Percentiles rank a stretch among this genome's conserved stretches.
Evolutionary conservation across 2,797 vertebrate genomes (phyloP).

Genomic region (Cossypha niveicapilla): DNA sequence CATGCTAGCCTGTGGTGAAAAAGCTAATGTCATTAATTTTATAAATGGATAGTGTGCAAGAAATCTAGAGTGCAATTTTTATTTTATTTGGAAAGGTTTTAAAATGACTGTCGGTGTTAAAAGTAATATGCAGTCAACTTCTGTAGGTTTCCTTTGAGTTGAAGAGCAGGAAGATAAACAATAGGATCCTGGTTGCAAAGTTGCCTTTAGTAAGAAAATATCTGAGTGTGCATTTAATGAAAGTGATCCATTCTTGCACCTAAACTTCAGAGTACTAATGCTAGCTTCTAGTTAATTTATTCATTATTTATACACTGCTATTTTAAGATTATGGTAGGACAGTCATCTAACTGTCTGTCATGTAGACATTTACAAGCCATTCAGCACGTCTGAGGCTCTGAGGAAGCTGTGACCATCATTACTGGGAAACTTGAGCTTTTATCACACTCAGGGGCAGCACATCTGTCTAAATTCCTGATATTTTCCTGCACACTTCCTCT

Average conservation of each 20-base stretch:
- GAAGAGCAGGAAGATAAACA: background rate
- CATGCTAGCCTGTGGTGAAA: background rate
- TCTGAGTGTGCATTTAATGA: background rate
- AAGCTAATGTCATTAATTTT: background rate
- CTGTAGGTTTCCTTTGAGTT: background rate
- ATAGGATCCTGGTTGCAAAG: background rate
- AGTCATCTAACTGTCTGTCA: fast-evolving
- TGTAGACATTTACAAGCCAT: background rate
- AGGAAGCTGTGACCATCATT: background rate
- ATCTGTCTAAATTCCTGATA: background rate
- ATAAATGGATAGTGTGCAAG: background rate
- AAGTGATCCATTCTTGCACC: background rate
- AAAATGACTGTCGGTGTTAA: background rate
- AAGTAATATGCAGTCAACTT: background rate
- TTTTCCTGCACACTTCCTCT: background rate
- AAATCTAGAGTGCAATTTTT: background rate
- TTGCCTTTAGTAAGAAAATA: background rate
- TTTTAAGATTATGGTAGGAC: background rate
- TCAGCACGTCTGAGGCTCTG: background rate
- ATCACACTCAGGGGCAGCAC: background rate
- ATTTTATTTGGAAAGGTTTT: background rate
- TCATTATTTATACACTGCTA: background rate
- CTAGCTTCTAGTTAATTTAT: background rate
- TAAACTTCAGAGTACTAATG: background rate
- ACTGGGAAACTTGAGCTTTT: background rate